phyloP scores from a whole-genome alignment of 1,140 invertebrate species.

The Drosophila bocqueti region DNA sequence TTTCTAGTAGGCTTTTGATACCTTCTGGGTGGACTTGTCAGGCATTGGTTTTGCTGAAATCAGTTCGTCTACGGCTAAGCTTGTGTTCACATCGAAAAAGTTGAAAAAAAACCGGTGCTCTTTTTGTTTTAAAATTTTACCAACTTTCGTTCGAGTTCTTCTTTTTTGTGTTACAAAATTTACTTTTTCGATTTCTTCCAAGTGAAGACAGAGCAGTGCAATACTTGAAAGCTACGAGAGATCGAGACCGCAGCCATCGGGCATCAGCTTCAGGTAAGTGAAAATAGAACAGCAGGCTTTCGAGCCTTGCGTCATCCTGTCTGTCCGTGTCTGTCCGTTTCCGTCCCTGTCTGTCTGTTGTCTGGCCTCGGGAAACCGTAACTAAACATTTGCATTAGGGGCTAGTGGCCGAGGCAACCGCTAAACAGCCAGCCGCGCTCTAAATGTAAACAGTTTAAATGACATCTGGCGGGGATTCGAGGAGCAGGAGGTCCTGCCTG shows the following conservation, averaged over 20 bases:
- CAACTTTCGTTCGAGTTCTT: background rate
- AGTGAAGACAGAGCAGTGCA: background rate
- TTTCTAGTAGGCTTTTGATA: background rate
- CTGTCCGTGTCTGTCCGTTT: background rate
- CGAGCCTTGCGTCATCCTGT: background rate
- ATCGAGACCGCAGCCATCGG: background rate
- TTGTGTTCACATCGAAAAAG: slow-evolving; percentile 9
- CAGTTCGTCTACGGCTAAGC: background rate
- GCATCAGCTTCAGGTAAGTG: background rate
- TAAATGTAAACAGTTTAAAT: slow-evolving; percentile 71
- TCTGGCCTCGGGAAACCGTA: slow-evolving; percentile 41
- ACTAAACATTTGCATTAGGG: slow-evolving; percentile 77
- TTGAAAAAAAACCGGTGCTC: background rate
- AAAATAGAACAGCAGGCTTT: background rate
- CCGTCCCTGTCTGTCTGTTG: background rate
- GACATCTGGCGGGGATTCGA: slow-evolving; percentile 40
- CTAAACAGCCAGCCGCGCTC: slow-evolving; percentile 58
- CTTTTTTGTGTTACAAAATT: background rate
- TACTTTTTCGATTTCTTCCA: background rate
- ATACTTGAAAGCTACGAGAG: background rate
- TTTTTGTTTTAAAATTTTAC: background rate
- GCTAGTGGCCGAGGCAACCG: slow-evolving; percentile 57
- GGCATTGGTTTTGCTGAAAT: background rate
- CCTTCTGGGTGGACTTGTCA: background rate
- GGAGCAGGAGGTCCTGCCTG: background rate